A percentile compares a stretch with the other conserved stretches of the same genome.
Evolutionary conservation across 2,797 vertebrate species (phyloP).

Genomic region (Myotis daubentonii): DNA sequence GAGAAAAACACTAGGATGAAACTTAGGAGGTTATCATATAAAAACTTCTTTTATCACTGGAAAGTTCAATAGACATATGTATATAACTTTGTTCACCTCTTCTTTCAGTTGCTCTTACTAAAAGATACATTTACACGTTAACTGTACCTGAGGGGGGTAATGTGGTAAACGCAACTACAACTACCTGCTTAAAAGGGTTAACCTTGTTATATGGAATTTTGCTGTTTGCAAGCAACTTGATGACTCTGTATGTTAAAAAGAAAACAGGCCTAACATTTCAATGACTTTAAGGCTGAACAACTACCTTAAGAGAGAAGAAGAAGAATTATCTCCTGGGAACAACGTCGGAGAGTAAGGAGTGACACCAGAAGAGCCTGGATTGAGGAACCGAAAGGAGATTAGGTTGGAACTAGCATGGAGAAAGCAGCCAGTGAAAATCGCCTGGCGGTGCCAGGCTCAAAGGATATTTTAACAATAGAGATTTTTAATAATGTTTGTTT

Average conservation of each 20-base stretch:
- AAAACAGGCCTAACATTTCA: neutral
- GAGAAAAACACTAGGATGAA: neutral
- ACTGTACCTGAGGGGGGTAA: neutral
- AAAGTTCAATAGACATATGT: neutral
- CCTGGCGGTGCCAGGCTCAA: accelerated
- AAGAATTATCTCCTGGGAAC: neutral
- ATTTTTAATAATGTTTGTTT: neutral
- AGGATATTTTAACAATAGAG: neutral
- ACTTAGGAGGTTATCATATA: neutral
- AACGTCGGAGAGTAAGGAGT: accelerated
- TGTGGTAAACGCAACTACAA: neutral
- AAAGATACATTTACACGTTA: neutral
- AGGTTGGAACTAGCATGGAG: accelerated
- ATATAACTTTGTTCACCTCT: neutral
- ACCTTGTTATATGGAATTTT: neutral
- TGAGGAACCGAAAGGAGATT: neutral
- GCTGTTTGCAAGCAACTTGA: neutral
- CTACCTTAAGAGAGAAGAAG: neutral
- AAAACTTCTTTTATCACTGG: neutral
- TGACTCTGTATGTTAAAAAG: neutral
- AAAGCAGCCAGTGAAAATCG: neutral
- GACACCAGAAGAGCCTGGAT: neutral
- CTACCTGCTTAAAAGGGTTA: neutral
- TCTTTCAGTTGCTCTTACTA: neutral
- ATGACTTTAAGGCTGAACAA: neutral